These are phyloP conservation scores for Volucella zonaria DNA, from an alignment of 2,888 invertebrate genomes.

Conservation along the genomic window DNA sequence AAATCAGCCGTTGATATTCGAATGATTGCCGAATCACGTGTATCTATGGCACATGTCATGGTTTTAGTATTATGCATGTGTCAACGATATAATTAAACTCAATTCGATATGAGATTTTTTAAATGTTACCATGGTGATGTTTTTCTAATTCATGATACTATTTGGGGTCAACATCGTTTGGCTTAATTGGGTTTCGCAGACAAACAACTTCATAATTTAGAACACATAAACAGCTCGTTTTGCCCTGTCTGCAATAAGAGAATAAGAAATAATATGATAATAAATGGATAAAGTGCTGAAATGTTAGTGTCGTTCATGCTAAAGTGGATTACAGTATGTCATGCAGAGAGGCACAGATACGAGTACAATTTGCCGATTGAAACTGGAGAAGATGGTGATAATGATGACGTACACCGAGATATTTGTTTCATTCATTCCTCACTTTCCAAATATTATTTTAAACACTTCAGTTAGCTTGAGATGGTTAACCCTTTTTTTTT, in stretches of 20 bases:
- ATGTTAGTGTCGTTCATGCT: constrained; percentile 23
- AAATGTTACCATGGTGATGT: background rate
- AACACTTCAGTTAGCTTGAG: no score
- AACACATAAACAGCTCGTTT: constrained; percentile 34
- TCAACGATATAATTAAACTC: constrained; percentile 4
- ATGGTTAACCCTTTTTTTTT: no score
- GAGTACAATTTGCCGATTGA: background rate
- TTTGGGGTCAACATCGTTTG: background rate
- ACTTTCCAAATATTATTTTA: no score
- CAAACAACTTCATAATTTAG: constrained; percentile 42
- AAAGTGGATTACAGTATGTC: constrained; percentile 39
- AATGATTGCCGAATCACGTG: constrained; percentile 4
- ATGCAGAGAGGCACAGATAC: background rate
- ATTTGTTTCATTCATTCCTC: no score
- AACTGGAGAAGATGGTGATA: no score
- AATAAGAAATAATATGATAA: constrained; percentile 14
- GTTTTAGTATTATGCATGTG: background rate
- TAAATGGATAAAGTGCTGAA: constrained; percentile 35
- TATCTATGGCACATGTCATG: constrained; percentile 11
- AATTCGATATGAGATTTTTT: constrained; percentile 12
- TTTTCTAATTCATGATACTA: background rate
- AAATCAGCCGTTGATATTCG: constrained; percentile 10
- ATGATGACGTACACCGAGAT: no score
- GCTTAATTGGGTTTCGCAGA: constrained; percentile 31
- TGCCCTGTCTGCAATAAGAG: constrained; percentile 5